phyloP scores from a whole-genome alignment of 2,113 vertebrate genomes.

The Thamnaconus septentrionalis region DNA sequence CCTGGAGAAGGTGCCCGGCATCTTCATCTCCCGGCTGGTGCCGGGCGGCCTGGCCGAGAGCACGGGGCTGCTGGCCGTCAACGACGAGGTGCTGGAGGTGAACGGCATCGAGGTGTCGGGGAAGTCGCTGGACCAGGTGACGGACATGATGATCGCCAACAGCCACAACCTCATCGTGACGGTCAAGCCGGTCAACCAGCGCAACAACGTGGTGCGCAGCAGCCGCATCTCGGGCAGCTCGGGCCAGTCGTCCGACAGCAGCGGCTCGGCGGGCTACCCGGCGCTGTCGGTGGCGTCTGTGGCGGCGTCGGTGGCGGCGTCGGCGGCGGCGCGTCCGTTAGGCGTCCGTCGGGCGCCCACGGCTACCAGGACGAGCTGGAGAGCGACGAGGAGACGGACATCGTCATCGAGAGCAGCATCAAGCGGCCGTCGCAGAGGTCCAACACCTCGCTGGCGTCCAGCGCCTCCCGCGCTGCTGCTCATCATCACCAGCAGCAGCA shows the following conservation, averaged over 20 bases:
- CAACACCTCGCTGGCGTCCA: slow-evolving; percentile 68
- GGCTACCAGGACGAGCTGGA: slow-evolving; percentile 91
- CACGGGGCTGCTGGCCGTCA: slow-evolving; percentile 96
- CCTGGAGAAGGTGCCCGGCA: slow-evolving; percentile 93
- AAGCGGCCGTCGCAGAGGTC: slow-evolving; percentile 79
- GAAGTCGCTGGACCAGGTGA: slow-evolving; percentile 96
- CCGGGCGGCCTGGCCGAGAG: slow-evolving; percentile 94
- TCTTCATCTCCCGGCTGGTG: slow-evolving; percentile 98
- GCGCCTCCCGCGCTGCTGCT: slow-evolving; percentile 36
- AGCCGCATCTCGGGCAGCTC: slow-evolving; percentile 90
- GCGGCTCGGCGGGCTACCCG: slow-evolving; percentile 81
- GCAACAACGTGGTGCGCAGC: slow-evolving; percentile 92
- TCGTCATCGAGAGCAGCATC: slow-evolving; percentile 89
- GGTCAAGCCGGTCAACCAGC: slow-evolving; percentile 96
- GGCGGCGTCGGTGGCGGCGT: not conserved
- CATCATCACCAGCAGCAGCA: too few species aligned
- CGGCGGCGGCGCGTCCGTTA: too few species aligned
- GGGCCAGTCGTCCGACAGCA: slow-evolving; percentile 89
- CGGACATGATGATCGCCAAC: slow-evolving; percentile 99
- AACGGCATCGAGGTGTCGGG: slow-evolving; percentile 97
- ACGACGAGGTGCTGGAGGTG: slow-evolving; percentile 98
- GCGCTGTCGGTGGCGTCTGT: slow-evolving; percentile 74
- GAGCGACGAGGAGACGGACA: slow-evolving; percentile 92
- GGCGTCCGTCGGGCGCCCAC: slow-evolving; percentile 70
- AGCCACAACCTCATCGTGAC: slow-evolving; percentile 98